Percentiles rank a stretch among this genome's conserved stretches.
These are phyloP conservation scores for Anadara kagoshimensis DNA, from an alignment of 1,140 invertebrate genomes.

Conservation along the genomic window DNA sequence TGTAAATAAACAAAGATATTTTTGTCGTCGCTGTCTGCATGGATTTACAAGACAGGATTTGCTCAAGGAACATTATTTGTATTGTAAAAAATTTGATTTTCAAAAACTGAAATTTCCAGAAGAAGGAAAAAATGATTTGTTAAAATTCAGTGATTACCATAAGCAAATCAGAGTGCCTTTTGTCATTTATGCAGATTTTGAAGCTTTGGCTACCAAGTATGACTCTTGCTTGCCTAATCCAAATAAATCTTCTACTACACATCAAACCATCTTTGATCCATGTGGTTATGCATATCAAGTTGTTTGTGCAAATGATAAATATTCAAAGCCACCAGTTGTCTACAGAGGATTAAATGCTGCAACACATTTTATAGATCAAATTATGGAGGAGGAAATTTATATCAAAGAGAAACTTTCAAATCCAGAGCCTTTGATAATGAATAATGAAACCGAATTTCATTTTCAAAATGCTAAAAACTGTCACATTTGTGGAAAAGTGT, in stretches of 20 bases:
- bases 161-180: constrained; percentile 23
- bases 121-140: constrained; percentile 23
- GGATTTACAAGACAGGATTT: constrained; percentile 9
- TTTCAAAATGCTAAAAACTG: constrained; percentile 18
- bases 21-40: constrained; percentile 16
- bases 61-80: background rate
- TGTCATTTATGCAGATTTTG: constrained; percentile 16
- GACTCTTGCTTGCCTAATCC: constrained; percentile 16
- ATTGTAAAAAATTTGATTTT: constrained; percentile 6
- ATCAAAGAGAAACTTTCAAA: constrained; percentile 20
- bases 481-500: constrained; percentile 19
- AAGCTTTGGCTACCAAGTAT: background rate
- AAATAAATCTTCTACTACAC: background rate
- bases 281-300: constrained; percentile 24
- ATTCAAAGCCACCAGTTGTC: constrained; percentile 24
- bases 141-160: constrained; percentile 25
- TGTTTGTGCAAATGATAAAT: constrained; percentile 10
- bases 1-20: constrained; percentile 3
- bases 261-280: constrained; percentile 4
- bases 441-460: constrained; percentile 7
- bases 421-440: constrained; percentile 11
- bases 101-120: constrained; percentile 4
- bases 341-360: constrained; percentile 26
- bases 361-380: constrained; percentile 17
- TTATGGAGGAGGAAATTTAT: constrained; percentile 22